These are phyloP conservation scores for Amphibalanus amphitrite DNA, from an alignment of 1,140 invertebrate genomes.

Conservation along the genomic window DNA sequence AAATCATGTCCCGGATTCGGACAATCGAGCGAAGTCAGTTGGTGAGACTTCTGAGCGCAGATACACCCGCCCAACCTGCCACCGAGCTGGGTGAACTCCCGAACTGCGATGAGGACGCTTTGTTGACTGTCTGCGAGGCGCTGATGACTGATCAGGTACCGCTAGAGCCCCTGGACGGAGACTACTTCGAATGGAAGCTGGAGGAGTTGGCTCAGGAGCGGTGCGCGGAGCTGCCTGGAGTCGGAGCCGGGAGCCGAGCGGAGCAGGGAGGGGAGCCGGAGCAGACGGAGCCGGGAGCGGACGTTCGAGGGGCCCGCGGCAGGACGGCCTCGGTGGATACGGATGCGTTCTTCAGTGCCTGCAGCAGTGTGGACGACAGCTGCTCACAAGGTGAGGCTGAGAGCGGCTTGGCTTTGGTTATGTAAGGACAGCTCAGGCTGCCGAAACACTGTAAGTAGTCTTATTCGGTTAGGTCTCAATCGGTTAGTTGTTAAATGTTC, in stretches of 20 bases:
- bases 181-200: constrained; percentile 19
- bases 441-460: too few species aligned
- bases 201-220: constrained; percentile 8
- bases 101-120: neutral
- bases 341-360: neutral
- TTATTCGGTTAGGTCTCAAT: too few species aligned
- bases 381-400: neutral
- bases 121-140: neutral
- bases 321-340: neutral
- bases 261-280: neutral
- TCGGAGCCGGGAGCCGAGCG: neutral
- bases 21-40: neutral
- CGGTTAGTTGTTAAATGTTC: too few species aligned
- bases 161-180: neutral
- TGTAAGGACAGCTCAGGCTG: too few species aligned
- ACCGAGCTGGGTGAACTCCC: neutral
- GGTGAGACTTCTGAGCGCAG: neutral
- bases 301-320: neutral
- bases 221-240: neutral
- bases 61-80: neutral
- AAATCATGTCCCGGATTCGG: neutral
- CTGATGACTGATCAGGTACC: neutral
- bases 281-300: neutral
- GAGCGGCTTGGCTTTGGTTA: too few species aligned
- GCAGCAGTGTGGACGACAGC: neutral